phyloP scores from a whole-genome alignment of 2,888 invertebrate species.

The Schrankia costaestrigalis region DNA sequence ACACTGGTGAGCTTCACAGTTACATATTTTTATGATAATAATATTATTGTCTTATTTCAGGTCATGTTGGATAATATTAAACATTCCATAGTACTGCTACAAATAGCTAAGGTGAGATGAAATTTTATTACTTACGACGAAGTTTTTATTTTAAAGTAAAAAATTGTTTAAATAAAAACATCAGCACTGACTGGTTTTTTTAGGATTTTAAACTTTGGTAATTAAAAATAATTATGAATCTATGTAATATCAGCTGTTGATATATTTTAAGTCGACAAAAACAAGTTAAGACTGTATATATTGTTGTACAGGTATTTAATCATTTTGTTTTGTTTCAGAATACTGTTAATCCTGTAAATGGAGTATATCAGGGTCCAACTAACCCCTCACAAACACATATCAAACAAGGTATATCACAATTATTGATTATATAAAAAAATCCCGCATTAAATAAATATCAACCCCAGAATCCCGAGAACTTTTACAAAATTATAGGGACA shows the following conservation, averaged over 20 bases:
- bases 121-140: not conserved
- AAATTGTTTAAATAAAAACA: too few relatives aligned
- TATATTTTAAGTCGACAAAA: too few relatives aligned
- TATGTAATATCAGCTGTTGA: too few relatives aligned
- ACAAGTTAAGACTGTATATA: too few relatives aligned
- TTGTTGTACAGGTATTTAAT: too few relatives aligned
- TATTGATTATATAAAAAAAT: not conserved
- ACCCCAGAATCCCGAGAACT: too few relatives aligned
- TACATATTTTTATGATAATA: not conserved
- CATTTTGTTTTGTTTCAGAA: conserved; percentile 82
- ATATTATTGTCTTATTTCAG: conserved; percentile 69
- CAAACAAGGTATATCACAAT: conserved; percentile 57
- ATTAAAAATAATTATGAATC: too few relatives aligned
- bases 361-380: conserved; percentile 88
- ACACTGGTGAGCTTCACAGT: not conserved
- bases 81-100: conserved; percentile 98
- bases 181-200: too few relatives aligned
- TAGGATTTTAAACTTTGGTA: too few relatives aligned
- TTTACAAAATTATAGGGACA: too few relatives aligned
- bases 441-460: too few relatives aligned
- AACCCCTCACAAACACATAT: conserved; percentile 63
- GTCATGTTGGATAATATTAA: conserved; percentile 98
- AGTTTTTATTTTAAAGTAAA: not conserved
- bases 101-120: conserved; percentile 93
- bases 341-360: conserved; percentile 94